A percentile compares a stretch with the other conserved stretches of the same genome.
phyloP scores from a whole-genome alignment of 2,888 invertebrate genomes.

The Hypolimnas misippus region DNA sequence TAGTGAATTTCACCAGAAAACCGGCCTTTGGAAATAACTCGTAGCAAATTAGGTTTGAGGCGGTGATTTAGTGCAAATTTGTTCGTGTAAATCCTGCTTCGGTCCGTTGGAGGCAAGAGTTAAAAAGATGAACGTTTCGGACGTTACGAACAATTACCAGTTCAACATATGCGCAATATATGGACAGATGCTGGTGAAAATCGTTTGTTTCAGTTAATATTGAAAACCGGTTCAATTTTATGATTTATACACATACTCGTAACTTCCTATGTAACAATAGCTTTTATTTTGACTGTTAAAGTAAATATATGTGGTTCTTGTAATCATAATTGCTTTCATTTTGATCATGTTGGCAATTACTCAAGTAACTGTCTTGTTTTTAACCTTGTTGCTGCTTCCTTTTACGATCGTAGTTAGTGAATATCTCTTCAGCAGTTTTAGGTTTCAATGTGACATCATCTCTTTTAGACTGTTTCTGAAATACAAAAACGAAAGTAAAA shows the following conservation, averaged over 20 bases:
- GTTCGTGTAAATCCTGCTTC: background rate
- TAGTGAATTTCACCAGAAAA: background rate
- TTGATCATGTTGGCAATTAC: no score
- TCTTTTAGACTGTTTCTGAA: background rate
- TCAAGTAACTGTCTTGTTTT: no score
- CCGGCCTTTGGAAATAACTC: background rate
- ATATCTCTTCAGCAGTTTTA: constrained; percentile 29
- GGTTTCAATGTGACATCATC: background rate
- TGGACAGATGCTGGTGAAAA: no score
- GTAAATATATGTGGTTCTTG: no score
- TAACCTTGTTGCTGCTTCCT: constrained; percentile 34
- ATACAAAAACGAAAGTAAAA: background rate
- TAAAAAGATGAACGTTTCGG: background rate
- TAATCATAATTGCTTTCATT: no score
- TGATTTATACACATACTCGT: no score
- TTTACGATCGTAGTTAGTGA: constrained; percentile 38
- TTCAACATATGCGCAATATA: no score
- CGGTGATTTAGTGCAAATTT: constrained; percentile 1
- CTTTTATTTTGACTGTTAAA: no score
- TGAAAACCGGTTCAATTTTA: no score
- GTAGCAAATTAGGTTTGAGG: background rate
- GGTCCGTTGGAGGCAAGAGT: background rate
- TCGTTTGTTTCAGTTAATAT: no score
- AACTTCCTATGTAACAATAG: no score
- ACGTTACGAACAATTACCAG: background rate